These are phyloP conservation scores for Colaptes auratus DNA, from an alignment of 2,113 vertebrate species.

Conservation along the genomic window DNA sequence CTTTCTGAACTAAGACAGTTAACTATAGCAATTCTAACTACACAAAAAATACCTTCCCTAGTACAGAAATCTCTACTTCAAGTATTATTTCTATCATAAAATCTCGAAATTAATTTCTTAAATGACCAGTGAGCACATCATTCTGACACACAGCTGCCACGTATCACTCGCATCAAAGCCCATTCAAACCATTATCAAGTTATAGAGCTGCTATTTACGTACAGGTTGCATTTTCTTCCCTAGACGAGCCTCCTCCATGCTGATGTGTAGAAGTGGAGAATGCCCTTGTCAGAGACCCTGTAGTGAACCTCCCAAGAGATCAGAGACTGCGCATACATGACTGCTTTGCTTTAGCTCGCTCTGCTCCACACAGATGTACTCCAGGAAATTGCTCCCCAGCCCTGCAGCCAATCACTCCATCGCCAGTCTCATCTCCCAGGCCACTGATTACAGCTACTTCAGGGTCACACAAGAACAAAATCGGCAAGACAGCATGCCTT, in stretches of 20 bases:
- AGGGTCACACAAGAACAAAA: slow-evolving; percentile 31
- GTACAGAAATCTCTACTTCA: not conserved
- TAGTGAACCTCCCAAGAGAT: slow-evolving; percentile 41
- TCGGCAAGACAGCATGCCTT: not conserved
- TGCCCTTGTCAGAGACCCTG: slow-evolving; percentile 52
- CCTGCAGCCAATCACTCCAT: slow-evolving; percentile 69
- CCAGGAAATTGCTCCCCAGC: slow-evolving; percentile 59
- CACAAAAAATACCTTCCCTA: not conserved
- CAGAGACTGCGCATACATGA: slow-evolving; percentile 53
- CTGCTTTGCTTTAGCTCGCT: slow-evolving; percentile 70
- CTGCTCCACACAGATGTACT: slow-evolving; percentile 63
- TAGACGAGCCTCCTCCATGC: slow-evolving; percentile 73
- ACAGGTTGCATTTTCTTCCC: slow-evolving; percentile 76
- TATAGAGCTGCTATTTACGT: slow-evolving; percentile 60
- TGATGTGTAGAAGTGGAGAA: not conserved
- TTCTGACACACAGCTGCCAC: slow-evolving; percentile 16
- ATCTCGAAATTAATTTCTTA: slow-evolving; percentile 12
- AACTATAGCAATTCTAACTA: not conserved
- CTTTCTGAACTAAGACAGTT: not conserved
- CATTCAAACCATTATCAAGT: not conserved
- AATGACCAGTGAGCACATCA: not conserved
- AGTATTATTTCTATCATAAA: not conserved
- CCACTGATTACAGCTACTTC: slow-evolving; percentile 4
- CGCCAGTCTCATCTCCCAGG: slow-evolving; percentile 64
- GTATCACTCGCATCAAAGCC: not conserved